Percentiles rank a stretch among this genome's conserved stretches.
Conservation (phyloP, 2,113 vertebrate species). For the Tretioscincus oriximinensis region DNA sequence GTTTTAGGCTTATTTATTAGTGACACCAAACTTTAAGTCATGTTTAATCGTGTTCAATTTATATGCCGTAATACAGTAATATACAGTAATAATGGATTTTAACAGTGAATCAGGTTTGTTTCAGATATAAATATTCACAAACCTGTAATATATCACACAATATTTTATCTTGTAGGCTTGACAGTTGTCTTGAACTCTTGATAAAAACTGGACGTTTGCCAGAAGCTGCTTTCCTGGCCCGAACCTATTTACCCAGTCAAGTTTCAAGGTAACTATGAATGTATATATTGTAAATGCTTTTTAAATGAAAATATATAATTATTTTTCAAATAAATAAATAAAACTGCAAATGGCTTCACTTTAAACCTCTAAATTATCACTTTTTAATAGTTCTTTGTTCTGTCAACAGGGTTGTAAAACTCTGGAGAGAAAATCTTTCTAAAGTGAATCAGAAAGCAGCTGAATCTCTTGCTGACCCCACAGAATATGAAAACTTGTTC, state of each 20-base stretch:
- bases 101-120: background rate
- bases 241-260: constrained; percentile 95
- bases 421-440: constrained; percentile 92
- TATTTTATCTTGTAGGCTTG: constrained; percentile 74
- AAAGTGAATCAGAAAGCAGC: constrained; percentile 98
- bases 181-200: constrained; percentile 93
- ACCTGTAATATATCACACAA: too few species aligned
- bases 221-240: constrained; percentile 94
- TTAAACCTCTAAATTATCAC: background rate
- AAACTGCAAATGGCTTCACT: too few species aligned
- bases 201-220: constrained; percentile 94
- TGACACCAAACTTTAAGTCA: too few species aligned
- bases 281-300: background rate
- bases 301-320: background rate
- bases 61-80: too few species aligned
- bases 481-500: constrained; percentile 97
- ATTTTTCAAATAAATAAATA: too few species aligned
- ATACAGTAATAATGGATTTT: too few species aligned
- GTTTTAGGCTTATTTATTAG: background rate
- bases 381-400: background rate
- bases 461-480: constrained; percentile 95
- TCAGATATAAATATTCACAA: background rate
- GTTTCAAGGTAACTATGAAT: constrained; percentile 84
- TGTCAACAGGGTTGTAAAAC: constrained; percentile 85
- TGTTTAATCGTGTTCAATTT: too few species aligned